Evolutionary conservation across 2,113 vertebrate species (phyloP).

Genomic region (Nerophis lumbriciformis): DNA sequence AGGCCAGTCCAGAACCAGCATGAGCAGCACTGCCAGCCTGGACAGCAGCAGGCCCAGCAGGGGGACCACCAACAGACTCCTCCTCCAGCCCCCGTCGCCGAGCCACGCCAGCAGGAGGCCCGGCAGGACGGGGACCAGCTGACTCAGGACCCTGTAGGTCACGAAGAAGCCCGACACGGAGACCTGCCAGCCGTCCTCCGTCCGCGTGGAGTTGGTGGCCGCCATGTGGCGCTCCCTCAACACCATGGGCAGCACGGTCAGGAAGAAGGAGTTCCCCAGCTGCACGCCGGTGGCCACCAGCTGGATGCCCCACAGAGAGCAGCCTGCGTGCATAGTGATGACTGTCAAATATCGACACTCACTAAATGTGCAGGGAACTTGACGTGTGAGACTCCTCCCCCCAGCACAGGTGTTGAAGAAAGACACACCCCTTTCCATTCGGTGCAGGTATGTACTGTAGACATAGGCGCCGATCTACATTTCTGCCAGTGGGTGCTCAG

Average conservation of each 20-base stretch:
- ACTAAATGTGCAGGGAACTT: too few species aligned
- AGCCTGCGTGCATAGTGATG: too few species aligned
- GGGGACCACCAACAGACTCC: background rate
- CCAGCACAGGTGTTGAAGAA: too few species aligned
- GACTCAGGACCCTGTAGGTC: slow-evolving; percentile 1
- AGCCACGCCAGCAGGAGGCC: slow-evolving; percentile 6
- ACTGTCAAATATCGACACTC: too few species aligned
- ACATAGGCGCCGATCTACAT: too few species aligned
- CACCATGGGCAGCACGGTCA: background rate
- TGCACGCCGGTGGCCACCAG: slow-evolving; percentile 4
- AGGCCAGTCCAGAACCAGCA: slow-evolving; percentile 3
- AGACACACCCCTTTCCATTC: too few species aligned
- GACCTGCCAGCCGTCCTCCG: slow-evolving; percentile 1
- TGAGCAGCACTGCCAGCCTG: slow-evolving; percentile 1
- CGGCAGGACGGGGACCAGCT: slow-evolving; percentile 6
- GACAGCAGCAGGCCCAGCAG: slow-evolving; percentile 5
- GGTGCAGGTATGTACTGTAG: too few species aligned
- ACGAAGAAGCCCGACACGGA: slow-evolving; percentile 9
- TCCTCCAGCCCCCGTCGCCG: slow-evolving; percentile 9
- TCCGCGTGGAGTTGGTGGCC: background rate
- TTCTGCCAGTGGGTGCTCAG: too few species aligned
- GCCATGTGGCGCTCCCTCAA: background rate
- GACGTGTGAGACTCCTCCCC: too few species aligned
- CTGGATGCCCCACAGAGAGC: background rate
- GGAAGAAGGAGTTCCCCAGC: slow-evolving; percentile 4